Evolutionary conservation across 2,797 vertebrate genomes (phyloP).

Genomic region (Pseudochromis fuscus): DNA sequence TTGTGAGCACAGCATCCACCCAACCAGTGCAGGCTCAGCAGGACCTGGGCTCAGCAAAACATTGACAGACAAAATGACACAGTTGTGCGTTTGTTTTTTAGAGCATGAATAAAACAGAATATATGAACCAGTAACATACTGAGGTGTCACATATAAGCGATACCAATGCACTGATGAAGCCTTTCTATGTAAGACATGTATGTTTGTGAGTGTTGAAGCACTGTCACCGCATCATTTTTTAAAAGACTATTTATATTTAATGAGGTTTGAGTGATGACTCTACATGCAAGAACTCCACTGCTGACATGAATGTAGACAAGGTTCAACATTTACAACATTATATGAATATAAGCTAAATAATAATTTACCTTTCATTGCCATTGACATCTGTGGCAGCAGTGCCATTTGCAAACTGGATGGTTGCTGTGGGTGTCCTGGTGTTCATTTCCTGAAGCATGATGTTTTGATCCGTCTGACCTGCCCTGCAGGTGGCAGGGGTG

Average conservation of each 20-base stretch:
- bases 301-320: neutral
- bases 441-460: conserved; percentile 84
- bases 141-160: neutral
- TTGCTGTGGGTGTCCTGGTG: conserved; percentile 54
- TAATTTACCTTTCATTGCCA: conserved; percentile 73
- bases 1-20: conserved; percentile 35
- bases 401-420: conserved; percentile 65
- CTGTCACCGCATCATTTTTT: neutral
- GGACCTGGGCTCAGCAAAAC: conserved; percentile 41
- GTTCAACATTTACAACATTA: conserved; percentile 3
- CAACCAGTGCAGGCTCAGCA: conserved; percentile 48
- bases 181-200: neutral
- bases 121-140: neutral
- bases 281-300: neutral
- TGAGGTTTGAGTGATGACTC: neutral
- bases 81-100: conserved; percentile 23
- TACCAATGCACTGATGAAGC: neutral
- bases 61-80: neutral
- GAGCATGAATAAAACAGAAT: conserved; percentile 1
- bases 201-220: neutral
- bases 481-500: conserved; percentile 63
- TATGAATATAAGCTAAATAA: neutral
- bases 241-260: neutral
- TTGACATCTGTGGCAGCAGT: conserved; percentile 66
- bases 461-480: conserved; percentile 75